Base-by-base conservation (phyloP, 2,113 vertebrate genomes). In the Lophochroa leadbeateri region DNA sequence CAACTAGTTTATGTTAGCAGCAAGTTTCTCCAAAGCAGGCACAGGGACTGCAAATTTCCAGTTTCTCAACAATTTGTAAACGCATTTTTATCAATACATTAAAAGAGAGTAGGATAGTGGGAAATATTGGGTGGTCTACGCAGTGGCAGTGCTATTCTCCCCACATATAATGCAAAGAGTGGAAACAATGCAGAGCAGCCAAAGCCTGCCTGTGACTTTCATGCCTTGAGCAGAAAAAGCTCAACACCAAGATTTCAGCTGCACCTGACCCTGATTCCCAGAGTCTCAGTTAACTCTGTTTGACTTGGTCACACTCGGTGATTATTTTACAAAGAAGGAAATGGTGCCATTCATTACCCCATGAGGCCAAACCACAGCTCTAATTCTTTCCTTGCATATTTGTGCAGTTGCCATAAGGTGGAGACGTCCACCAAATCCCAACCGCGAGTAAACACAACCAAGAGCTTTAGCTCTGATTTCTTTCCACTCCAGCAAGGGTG, bases 361-460 rank as follows among this genome's bases (percentile, higher is more conserved):
- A 2, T 6, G 5, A 50, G 23, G 16, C 50, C 76, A 46, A 35
- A 44, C 33, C 72, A 6, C 85, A 44, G 79, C 60, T 64, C 55
- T 6, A 20, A 0, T 31, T 35, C 69, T 61, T 68, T 6, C 64
- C 58, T 49, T 86, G 77, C 44, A 1, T 9, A 11, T 44, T 79
- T 57, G 28, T 16, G 37, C 60, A 46, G 63, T 9, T n/a, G 55
- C 96, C 96, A 17, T 78, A 63, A 91, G 96, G 50, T 95, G 96
- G 95, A 95, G 96, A 92, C 71, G 3, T 28, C 74, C 60, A 53
- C 65, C 74, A 37, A 68, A 68, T 20, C 61, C n/a, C 83, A 64
- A 13, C 31, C 2, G 0, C 2, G 0, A n/a, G 23, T 4, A 11
- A 25, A 46, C 0, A 0, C 46, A 9, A 20, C 24, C n/a, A 6